These are phyloP conservation scores for Notothenia coriiceps DNA, from an alignment of 2,113 vertebrate species.

Conservation along the genomic window DNA sequence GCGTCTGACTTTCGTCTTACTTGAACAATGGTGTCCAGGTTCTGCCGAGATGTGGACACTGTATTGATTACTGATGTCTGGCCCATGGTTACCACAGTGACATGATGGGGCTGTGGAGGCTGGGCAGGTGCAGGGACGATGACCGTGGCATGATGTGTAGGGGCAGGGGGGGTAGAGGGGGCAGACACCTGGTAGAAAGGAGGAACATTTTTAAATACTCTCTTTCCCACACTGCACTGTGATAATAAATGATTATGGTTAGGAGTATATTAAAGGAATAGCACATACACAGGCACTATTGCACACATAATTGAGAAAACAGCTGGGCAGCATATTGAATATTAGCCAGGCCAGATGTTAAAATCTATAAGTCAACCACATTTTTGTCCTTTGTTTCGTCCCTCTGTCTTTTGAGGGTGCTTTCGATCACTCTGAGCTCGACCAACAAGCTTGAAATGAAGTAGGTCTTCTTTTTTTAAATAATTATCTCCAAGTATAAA, in stretches of 20 bases:
- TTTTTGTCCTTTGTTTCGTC: not conserved
- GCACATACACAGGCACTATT: not conserved
- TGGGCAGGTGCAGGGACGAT: conserved; percentile 92
- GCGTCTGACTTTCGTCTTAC: conserved; percentile 73
- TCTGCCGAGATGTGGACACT: conserved; percentile 96
- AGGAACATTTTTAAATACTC: not conserved
- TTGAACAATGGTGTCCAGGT: conserved; percentile 99
- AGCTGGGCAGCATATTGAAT: not conserved
- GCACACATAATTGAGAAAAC: not conserved
- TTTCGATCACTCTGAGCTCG: not conserved
- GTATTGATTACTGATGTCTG: conserved; percentile 95
- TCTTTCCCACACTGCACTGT: not conserved
- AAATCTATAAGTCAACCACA: not conserved
- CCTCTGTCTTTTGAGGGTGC: not conserved
- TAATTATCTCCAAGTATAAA: not conserved
- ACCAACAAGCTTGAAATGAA: not conserved
- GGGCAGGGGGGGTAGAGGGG: conserved; percentile 87
- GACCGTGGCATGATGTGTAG: conserved; percentile 96
- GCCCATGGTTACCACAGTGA: conserved; percentile 97
- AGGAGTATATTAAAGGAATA: not conserved
- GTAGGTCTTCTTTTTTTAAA: too few species aligned
- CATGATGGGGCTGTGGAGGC: conserved; percentile 90
- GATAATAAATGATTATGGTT: not conserved
- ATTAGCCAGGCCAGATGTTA: conserved; percentile 13
- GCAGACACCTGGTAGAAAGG: conserved; percentile 85